Percentiles rank a stretch among this genome's conserved stretches.
Evolutionary conservation across 2,797 vertebrate species (phyloP).

Genomic region (Babyrousa celebensis): DNA sequence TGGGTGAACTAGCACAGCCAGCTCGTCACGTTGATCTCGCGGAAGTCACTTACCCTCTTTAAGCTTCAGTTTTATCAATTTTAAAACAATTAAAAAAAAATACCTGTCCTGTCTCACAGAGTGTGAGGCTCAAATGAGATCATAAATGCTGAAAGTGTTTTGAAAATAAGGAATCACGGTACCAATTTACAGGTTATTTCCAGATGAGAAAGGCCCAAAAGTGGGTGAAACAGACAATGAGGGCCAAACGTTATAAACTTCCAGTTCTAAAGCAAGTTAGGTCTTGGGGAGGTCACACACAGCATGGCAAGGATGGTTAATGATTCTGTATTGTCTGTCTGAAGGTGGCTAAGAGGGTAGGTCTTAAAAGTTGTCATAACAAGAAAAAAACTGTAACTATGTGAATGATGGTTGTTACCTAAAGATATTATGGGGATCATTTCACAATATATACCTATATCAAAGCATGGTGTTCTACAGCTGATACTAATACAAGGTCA

Average conservation of each 20-base stretch:
- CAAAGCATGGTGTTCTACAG: neutral
- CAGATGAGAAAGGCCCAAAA: neutral
- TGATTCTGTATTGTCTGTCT: neutral
- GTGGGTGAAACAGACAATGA: neutral
- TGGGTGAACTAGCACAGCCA: neutral
- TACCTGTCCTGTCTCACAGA: neutral
- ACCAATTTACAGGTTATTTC: neutral
- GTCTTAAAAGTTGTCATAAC: neutral
- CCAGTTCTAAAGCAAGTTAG: neutral
- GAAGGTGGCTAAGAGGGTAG: neutral
- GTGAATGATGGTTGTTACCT: neutral
- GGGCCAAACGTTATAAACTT: neutral
- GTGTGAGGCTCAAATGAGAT: neutral
- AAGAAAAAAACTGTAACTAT: neutral
- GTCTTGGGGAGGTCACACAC: no score
- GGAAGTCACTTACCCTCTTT: neutral
- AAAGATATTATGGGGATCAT: no score
- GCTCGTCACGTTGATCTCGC: neutral
- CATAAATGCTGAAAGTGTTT: conserved; percentile 9
- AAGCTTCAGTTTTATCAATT: neutral
- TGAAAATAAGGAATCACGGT: conserved; percentile 24
- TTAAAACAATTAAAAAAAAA: neutral
- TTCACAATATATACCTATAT: neutral
- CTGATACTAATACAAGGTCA: neutral
- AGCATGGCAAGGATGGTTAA: neutral